Percentiles rank a stretch among this genome's conserved stretches.
Evolutionary conservation across 2,797 vertebrate species (phyloP).

Genomic region (Hippoglossus hippoglossus): DNA sequence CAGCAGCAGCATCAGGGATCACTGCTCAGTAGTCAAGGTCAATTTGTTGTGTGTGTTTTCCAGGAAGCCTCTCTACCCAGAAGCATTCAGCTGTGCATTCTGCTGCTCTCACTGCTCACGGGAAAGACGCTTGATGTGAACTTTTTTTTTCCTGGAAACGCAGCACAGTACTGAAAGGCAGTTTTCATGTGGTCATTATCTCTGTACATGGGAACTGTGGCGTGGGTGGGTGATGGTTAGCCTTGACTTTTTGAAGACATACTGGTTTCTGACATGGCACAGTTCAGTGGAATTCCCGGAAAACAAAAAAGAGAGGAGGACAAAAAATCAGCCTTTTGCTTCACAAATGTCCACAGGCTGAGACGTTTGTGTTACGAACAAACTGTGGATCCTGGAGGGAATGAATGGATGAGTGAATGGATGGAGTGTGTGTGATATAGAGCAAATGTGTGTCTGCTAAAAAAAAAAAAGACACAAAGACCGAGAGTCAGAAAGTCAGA

Average conservation of each 20-base stretch:
- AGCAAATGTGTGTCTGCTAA: not conserved
- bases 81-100: conserved; percentile 62
- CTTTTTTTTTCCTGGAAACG: conserved; percentile 59
- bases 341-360: not conserved
- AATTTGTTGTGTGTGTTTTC: conserved; percentile 69
- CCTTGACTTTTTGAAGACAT: conserved; percentile 30
- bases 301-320: not conserved
- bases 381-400: not conserved
- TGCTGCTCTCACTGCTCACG: conserved; percentile 57
- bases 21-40: conserved; percentile 62
- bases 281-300: conserved; percentile 11
- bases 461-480: not conserved
- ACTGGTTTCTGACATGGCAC: conserved; percentile 25
- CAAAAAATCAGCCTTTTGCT: too few species aligned
- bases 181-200: conserved; percentile 61
- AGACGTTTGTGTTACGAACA: not conserved
- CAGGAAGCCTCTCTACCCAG: conserved; percentile 72
- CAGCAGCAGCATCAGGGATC: conserved; percentile 46
- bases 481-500: too few species aligned
- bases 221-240: conserved; percentile 19
- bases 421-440: too few species aligned
- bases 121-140: conserved; percentile 41
- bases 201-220: conserved; percentile 22
- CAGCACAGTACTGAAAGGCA: conserved; percentile 40
- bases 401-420: not conserved